Percentiles rank a stretch among this genome's conserved stretches.
phyloP scores from a whole-genome alignment of 1,140 invertebrate species.

The Ceratina japonica region DNA sequence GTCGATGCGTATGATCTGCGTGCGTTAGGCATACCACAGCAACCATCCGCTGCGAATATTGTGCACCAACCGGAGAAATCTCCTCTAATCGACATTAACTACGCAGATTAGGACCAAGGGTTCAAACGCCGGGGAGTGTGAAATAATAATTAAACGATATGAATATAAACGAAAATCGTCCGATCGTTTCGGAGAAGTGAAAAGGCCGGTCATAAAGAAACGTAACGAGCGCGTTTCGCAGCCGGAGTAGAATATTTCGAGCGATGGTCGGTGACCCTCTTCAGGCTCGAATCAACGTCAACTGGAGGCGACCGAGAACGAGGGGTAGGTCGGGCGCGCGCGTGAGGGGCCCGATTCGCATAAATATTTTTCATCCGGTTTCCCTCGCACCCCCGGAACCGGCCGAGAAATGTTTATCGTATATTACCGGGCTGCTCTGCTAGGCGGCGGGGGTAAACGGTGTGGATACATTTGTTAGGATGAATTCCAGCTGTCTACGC shows the following conservation, averaged over 20 bases:
- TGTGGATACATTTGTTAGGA: constrained; percentile 72
- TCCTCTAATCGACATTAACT: too few species aligned
- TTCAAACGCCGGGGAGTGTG: too few species aligned
- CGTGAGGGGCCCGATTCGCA: constrained; percentile 28
- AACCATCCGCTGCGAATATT: constrained; percentile 3
- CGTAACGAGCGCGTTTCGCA: too few species aligned
- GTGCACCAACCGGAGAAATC: neutral
- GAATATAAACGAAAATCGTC: too few species aligned
- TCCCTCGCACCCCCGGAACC: constrained; percentile 40
- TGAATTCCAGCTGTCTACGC: constrained; percentile 73
- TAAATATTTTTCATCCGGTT: constrained; percentile 60
- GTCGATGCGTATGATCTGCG: constrained; percentile 69
- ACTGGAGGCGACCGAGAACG: constrained; percentile 2
- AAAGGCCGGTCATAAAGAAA: too few species aligned
- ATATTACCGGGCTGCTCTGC: constrained; percentile 63
- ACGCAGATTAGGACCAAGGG: too few species aligned
- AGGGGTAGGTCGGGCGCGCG: constrained; percentile 21
- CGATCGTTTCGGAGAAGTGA: too few species aligned
- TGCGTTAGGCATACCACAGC: constrained; percentile 59
- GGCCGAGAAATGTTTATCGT: constrained; percentile 71
- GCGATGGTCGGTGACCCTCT: neutral
- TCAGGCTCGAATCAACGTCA: constrained; percentile 35
- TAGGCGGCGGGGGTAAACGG: constrained; percentile 41
- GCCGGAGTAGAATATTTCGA: constrained; percentile 10
- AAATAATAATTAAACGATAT: too few species aligned